phyloP scores from a whole-genome alignment of 2,888 invertebrate species.

The Strigamia maritima region DNA sequence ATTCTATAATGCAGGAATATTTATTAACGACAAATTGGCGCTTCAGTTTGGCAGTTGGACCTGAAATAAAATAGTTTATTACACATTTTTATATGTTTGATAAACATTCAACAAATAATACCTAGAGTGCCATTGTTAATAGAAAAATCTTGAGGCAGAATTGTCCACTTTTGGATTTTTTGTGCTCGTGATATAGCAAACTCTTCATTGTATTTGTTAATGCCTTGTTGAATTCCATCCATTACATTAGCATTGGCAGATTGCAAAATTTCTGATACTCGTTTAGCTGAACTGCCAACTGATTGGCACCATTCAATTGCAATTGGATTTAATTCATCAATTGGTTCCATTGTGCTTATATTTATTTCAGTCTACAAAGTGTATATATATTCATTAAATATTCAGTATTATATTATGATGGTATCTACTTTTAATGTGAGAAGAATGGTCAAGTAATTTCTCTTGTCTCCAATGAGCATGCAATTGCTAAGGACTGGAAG shows the following conservation, averaged over 20 bases:
- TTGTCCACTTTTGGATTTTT: conserved; percentile 35
- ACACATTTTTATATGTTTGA: not conserved
- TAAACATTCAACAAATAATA: not conserved
- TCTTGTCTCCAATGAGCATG: conserved; percentile 79
- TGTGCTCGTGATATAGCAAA: conserved; percentile 34
- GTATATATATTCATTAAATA: too few relatives aligned
- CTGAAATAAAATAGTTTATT: not conserved
- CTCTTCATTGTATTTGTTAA: not conserved
- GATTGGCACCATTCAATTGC: conserved; percentile 69
- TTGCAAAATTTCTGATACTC: conserved; percentile 43
- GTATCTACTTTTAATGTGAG: conserved; percentile 73
- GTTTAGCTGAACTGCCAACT: conserved; percentile 59
- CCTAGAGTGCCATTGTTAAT: conserved; percentile 13
- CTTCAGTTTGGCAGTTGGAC: not conserved
- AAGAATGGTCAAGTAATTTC: conserved; percentile 79
- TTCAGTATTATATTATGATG: conserved; percentile 31
- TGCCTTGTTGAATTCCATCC: conserved; percentile 21
- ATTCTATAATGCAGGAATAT: not conserved
- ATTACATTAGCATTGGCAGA: conserved; percentile 39
- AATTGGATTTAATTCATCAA: conserved; percentile 65
- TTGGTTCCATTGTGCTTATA: conserved; percentile 66
- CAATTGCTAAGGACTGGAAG: conserved; percentile 75
- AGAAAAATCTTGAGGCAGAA: conserved; percentile 36
- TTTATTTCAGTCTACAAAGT: conserved; percentile 66
- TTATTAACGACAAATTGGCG: not conserved